Evolutionary conservation across 2,888 invertebrate species (phyloP).

Genomic region (Candidula unifasciata): DNA sequence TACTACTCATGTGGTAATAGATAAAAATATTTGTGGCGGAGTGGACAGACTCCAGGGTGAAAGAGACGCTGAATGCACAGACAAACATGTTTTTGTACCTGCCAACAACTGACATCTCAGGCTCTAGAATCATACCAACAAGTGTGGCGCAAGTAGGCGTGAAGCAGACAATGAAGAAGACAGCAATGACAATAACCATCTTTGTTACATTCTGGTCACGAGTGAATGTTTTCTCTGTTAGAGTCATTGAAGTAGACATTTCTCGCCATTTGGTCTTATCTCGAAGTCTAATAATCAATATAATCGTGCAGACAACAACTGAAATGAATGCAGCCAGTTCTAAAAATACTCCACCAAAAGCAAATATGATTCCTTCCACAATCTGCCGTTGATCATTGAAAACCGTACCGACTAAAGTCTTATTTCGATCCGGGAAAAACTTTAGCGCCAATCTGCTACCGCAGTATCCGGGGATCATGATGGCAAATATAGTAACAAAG

Average conservation of each 20-base stretch:
- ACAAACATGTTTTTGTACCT: slow-evolving; percentile 6
- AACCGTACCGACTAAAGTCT: not conserved
- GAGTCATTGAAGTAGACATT: not conserved
- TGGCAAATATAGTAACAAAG: not conserved
- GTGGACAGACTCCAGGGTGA: slow-evolving; percentile 8
- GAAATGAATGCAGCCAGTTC: not conserved
- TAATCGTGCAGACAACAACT: not conserved
- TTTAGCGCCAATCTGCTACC: not conserved
- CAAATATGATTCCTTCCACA: not conserved
- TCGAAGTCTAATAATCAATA: slow-evolving; percentile 19
- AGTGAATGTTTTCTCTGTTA: not conserved
- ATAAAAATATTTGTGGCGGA: slow-evolving; percentile 16
- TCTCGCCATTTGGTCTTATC: slow-evolving; percentile 10
- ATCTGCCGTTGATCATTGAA: not conserved
- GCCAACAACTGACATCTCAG: slow-evolving; percentile 10
- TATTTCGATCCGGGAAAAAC: slow-evolving; percentile 7
- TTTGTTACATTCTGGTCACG: slow-evolving; percentile 14
- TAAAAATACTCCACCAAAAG: not conserved
- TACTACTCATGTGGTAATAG: slow-evolving; percentile 13
- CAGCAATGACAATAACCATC: slow-evolving; percentile 12
- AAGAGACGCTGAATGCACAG: not conserved
- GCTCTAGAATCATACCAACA: slow-evolving; percentile 9
- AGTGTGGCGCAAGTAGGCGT: not conserved
- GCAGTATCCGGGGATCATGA: not conserved
- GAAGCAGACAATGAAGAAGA: slow-evolving; percentile 19